phyloP scores from a whole-genome alignment of 2,113 vertebrate genomes.

The Muscicapa adusta region DNA sequence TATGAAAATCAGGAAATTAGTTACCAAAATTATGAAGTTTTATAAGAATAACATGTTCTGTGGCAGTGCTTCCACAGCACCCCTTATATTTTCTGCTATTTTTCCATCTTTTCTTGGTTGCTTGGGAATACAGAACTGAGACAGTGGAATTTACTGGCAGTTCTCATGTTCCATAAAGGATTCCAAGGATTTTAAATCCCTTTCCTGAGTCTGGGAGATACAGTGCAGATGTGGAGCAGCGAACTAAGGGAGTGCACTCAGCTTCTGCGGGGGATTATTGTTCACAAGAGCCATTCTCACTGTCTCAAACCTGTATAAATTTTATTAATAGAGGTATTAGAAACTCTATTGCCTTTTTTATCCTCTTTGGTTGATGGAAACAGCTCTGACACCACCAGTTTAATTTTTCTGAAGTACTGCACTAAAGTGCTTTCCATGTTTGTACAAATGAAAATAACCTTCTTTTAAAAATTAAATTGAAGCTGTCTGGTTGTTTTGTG shows the following conservation, averaged over 20 bases:
- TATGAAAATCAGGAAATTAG: neutral
- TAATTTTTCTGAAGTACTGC: neutral
- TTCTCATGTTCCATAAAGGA: neutral
- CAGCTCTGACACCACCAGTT: neutral
- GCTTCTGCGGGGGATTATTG: neutral
- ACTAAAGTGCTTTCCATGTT: neutral
- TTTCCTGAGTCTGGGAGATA: neutral
- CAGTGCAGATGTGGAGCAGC: neutral
- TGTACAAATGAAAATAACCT: neutral
- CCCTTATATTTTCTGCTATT: neutral
- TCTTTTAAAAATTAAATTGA: neutral
- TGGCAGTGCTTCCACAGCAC: neutral
- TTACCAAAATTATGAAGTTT: neutral
- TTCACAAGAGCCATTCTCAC: neutral
- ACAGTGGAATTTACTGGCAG: neutral
- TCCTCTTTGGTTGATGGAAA: neutral
- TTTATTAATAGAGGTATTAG: neutral
- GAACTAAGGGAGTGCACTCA: accelerated
- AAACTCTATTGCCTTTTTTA: neutral
- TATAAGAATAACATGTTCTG: neutral
- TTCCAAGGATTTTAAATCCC: neutral
- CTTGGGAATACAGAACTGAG: neutral
- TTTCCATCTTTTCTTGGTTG: neutral
- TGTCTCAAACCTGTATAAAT: neutral
- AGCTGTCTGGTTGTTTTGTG: neutral